Conservation (phyloP, 2,113 vertebrate genomes). For the Eulemur rufifrons region DNA sequence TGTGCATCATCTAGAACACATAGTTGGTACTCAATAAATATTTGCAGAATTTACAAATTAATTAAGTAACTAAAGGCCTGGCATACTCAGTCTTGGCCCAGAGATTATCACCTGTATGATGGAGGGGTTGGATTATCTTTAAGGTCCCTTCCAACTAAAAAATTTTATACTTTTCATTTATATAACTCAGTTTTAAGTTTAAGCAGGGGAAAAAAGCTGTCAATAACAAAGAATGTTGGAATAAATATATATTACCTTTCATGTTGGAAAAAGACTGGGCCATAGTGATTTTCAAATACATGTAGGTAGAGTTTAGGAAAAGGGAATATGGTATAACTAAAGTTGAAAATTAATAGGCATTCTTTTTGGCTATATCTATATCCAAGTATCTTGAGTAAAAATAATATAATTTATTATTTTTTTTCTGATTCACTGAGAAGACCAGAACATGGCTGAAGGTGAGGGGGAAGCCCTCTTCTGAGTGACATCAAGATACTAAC, state of each 20-base stretch:
- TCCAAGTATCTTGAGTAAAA: not conserved
- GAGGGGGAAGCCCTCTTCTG: not conserved
- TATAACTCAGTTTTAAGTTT: conserved; percentile 9
- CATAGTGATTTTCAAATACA: conserved; percentile 34
- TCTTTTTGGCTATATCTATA: not conserved
- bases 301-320: not conserved
- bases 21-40: conserved; percentile 13
- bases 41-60: not conserved
- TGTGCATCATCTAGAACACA: not conserved
- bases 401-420: not conserved
- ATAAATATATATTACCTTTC: conserved; percentile 1
- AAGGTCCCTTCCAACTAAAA: conserved; percentile 35
- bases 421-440: not conserved
- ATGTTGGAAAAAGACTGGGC: not conserved
- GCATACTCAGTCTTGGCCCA: not conserved
- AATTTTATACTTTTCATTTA: not conserved
- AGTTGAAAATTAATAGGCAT: not conserved
- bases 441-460: not conserved
- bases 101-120: not conserved
- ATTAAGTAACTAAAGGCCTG: not conserved
- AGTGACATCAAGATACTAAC: not conserved
- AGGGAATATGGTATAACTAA: not conserved
- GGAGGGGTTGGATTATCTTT: not conserved
- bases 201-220: not conserved
- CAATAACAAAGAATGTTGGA: not conserved